A percentile compares a stretch with the other conserved stretches of the same genome.
phyloP scores from a whole-genome alignment of 2,888 invertebrate species.

The Chorisops tibialis region DNA sequence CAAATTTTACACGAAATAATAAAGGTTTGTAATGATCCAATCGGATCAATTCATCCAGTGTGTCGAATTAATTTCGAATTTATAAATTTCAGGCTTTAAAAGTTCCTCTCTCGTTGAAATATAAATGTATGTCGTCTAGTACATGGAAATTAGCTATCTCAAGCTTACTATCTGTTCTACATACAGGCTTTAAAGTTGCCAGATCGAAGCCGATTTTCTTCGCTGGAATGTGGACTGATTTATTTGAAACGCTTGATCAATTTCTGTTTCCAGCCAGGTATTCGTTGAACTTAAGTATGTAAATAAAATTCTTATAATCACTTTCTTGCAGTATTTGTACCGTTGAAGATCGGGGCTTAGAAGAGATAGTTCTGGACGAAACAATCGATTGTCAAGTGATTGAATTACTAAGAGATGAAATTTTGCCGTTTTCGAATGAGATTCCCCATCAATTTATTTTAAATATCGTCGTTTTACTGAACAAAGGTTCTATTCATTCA shows the following conservation, averaged over 20 bases:
- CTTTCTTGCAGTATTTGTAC: constrained; percentile 52
- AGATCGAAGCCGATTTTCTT: constrained; percentile 72
- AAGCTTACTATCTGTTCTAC: constrained; percentile 72
- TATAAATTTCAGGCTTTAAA: constrained; percentile 56
- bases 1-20: constrained; percentile 68
- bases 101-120: constrained; percentile 74
- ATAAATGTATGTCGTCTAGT: constrained; percentile 72
- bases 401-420: constrained; percentile 74
- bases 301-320: too few species aligned
- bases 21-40: constrained; percentile 45
- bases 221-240: constrained; percentile 77
- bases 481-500: constrained; percentile 82
- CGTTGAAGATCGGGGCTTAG: constrained; percentile 58
- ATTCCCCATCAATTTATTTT: constrained; percentile 80
- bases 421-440: constrained; percentile 72
- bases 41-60: neutral
- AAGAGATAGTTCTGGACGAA: constrained; percentile 65
- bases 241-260: constrained; percentile 82
- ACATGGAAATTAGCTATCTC: constrained; percentile 82
- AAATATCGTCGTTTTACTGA: constrained; percentile 76
- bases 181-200: constrained; percentile 83
- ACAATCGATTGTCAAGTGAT: constrained; percentile 80
- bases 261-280: constrained; percentile 86
- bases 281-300: neutral
- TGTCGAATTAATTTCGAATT: constrained; percentile 46